Base-by-base conservation (phyloP, 2,888 invertebrate genomes). In the Diabrotica balteata region DNA sequence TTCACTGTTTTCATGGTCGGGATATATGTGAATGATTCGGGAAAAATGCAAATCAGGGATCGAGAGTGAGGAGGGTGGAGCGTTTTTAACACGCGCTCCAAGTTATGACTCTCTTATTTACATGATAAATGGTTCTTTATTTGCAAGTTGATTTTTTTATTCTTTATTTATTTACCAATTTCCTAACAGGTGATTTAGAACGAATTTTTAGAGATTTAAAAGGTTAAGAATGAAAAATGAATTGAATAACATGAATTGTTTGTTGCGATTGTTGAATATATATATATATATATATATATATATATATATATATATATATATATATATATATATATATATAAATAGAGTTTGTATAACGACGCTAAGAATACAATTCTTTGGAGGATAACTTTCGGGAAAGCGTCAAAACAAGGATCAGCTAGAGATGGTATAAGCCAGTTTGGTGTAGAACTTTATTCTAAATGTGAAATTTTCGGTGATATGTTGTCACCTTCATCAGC, bases 101-200 rank as follows among this genome's bases (percentile, higher is more conserved):
- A 74, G 72, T 75, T 74, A 75, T 72, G 75, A 75, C 75, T 75
- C 72, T 74, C 69, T 73, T 75, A 76, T 75, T 75, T 72, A 69
- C 68, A 74, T 76, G 76, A 76, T 75, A 72, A 73, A 75, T 75
- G 70, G 72, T 67, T 60, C 70, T 68, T 67, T 72, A 74, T 74
- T 74, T 72, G 69, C 63, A 57, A 52, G 42, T 53, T 42, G 68
- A 61, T 58, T 68, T 65, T 65, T 65, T 59, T 49, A 57, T 55
- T 50, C 55, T 57, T 63, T 63, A 47, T 47, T 47, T 47, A 47
- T 47, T 47, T 47, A 10, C 1, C 47, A 47, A 47, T 47, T 47
- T 47, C 47, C 47, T 47, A 47, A 47, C 47, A 47, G 47, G 47
- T 47, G 47, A 47, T 47, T 47, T 47, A 9, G 8, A 47, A 47